Conservation (phyloP, 2,113 vertebrate species). For the Ailuropoda melanoleuca region DNA sequence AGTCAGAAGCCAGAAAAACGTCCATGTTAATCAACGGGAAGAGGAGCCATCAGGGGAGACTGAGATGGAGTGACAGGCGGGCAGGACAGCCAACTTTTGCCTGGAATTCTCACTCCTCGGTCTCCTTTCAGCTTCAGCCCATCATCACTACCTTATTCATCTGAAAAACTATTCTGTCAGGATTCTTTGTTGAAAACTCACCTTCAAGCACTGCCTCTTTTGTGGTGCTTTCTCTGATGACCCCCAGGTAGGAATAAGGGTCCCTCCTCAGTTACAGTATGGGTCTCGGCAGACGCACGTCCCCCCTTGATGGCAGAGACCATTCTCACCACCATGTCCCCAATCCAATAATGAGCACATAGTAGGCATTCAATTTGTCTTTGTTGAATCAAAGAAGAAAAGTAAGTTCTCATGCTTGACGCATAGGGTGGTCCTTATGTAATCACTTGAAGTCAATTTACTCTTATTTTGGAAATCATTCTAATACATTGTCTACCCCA, state of each 20-base stretch:
- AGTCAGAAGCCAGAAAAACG: background rate
- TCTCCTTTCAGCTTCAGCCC: background rate
- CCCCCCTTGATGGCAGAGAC: no score
- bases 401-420: background rate
- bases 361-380: no score
- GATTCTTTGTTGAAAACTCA: background rate
- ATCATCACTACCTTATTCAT: background rate
- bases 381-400: background rate
- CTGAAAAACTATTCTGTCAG: background rate
- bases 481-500: background rate
- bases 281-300: fast-evolving
- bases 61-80: background rate
- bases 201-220: background rate
- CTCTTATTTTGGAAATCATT: slow-evolving; percentile 18
- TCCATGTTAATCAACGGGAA: background rate
- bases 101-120: no score
- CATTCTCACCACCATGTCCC: background rate
- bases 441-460: background rate
- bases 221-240: background rate
- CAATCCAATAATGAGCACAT: background rate
- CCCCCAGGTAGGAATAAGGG: background rate
- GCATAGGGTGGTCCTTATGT: background rate
- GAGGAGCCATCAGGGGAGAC: background rate
- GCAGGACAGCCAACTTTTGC: background rate
- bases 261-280: background rate